A percentile compares a stretch with the other conserved stretches of the same genome.
Evolutionary conservation across 2,888 invertebrate genomes (phyloP).

Genomic region (Aphodius sticticus): DNA sequence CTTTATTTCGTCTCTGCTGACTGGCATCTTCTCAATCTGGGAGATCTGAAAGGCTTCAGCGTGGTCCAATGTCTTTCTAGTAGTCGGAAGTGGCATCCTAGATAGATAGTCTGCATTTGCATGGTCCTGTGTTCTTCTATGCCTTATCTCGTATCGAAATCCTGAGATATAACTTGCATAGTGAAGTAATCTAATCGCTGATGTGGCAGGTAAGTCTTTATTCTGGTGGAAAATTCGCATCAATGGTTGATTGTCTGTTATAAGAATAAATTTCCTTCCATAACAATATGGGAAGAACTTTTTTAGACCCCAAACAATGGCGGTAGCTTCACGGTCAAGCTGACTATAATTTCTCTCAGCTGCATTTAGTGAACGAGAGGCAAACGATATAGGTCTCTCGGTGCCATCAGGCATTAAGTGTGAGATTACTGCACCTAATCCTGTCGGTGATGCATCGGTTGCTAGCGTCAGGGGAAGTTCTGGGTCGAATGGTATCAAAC

Average conservation of each 20-base stretch:
- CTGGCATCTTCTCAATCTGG: neutral
- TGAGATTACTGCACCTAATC: slow-evolving; percentile 34
- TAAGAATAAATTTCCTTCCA: slow-evolving; percentile 29
- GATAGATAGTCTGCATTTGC: slow-evolving; percentile 29
- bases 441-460: slow-evolving; percentile 16
- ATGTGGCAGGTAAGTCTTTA: slow-evolving; percentile 22
- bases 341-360: slow-evolving; percentile 32
- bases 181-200: slow-evolving; percentile 23
- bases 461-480: slow-evolving; percentile 27
- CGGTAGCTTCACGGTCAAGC: slow-evolving; percentile 35
- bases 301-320: slow-evolving; percentile 21
- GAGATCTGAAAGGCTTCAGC: slow-evolving; percentile 18
- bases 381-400: slow-evolving; percentile 40
- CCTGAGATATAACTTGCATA: slow-evolving; percentile 28
- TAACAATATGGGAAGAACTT: slow-evolving; percentile 33
- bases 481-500: slow-evolving; percentile 20
- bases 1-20: neutral
- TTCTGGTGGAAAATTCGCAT: slow-evolving; percentile 29
- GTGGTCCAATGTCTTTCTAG: neutral
- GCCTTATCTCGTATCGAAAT: slow-evolving; percentile 23
- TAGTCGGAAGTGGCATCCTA: neutral
- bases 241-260: slow-evolving; percentile 34
- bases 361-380: slow-evolving; percentile 36
- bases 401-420: slow-evolving; percentile 35
- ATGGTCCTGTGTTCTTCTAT: slow-evolving; percentile 23